Evolutionary conservation across 2,113 vertebrate species (phyloP).

Genomic region (Pipra filicauda): DNA sequence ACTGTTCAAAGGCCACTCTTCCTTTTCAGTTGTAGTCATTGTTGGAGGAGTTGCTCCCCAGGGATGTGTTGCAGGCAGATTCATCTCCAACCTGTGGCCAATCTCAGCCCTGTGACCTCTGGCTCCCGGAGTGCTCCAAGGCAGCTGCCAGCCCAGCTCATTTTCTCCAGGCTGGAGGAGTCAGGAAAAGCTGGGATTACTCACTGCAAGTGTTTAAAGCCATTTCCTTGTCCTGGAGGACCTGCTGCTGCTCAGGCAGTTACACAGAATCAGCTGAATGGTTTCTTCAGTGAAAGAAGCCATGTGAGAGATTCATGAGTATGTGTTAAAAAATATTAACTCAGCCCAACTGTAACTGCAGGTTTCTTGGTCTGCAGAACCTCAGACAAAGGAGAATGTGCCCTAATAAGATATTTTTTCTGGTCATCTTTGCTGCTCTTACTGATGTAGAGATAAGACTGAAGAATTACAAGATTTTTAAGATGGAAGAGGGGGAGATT

Average conservation of each 20-base stretch:
- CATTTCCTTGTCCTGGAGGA: neutral
- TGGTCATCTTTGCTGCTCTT: neutral
- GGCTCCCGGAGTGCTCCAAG: neutral
- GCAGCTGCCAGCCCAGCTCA: neutral
- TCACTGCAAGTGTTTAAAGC: neutral
- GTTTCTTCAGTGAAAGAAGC: neutral
- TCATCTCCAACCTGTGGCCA: neutral
- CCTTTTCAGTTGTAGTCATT: neutral
- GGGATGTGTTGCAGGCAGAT: neutral
- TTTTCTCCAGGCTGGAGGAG: neutral
- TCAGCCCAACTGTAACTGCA: neutral
- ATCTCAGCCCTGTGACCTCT: neutral
- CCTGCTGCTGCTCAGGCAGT: neutral
- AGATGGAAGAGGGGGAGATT: neutral
- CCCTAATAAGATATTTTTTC: neutral
- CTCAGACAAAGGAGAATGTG: neutral
- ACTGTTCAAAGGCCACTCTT: neutral
- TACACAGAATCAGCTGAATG: neutral
- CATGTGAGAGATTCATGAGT: neutral
- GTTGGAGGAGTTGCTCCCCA: neutral
- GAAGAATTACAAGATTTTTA: neutral
- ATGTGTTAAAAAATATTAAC: neutral
- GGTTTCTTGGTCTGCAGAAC: neutral
- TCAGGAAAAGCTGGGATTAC: neutral
- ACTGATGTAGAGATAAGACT: neutral